phyloP scores from a whole-genome alignment of 2,797 vertebrate genomes.

The Chromobotia macracanthus region DNA sequence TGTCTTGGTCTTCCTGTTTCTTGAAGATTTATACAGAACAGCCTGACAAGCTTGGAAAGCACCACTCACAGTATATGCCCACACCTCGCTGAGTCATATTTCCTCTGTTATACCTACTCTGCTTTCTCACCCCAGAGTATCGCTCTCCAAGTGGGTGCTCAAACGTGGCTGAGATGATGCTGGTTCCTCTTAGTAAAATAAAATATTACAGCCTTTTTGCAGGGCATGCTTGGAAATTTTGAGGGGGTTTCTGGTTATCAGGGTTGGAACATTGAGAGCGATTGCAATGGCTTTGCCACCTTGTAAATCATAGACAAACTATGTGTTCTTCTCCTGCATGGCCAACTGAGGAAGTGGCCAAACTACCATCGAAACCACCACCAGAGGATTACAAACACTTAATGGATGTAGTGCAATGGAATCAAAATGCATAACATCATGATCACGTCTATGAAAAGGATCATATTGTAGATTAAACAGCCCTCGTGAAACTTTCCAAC shows the following conservation, averaged over 20 bases:
- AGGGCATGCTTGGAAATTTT: constrained; percentile 58
- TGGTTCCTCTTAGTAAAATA: constrained; percentile 47
- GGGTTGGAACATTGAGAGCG: constrained; percentile 49
- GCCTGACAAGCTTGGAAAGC: constrained; percentile 13
- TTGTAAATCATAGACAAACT: constrained; percentile 48
- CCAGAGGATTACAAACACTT: background rate
- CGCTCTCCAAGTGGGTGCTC: constrained; percentile 37
- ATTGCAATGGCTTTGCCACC: constrained; percentile 42
- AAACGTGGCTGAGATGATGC: constrained; percentile 39
- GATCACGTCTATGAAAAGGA: background rate
- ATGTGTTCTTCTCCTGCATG: background rate
- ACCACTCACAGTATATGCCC: background rate
- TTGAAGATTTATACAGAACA: constrained; percentile 24
- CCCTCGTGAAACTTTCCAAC: background rate
- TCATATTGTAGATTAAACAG: background rate
- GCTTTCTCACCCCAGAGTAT: background rate
- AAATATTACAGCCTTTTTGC: constrained; percentile 54
- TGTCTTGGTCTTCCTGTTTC: constrained; percentile 20
- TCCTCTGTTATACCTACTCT: constrained; percentile 12
- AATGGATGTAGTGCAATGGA: constrained; percentile 3
- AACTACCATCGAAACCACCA: background rate
- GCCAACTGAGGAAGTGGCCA: constrained; percentile 1
- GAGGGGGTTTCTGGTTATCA: constrained; percentile 58
- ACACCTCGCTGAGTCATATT: constrained; percentile 6
- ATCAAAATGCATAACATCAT: background rate